phyloP scores from a whole-genome alignment of 2,888 invertebrate species.

The Ryuthela nishihirai region DNA sequence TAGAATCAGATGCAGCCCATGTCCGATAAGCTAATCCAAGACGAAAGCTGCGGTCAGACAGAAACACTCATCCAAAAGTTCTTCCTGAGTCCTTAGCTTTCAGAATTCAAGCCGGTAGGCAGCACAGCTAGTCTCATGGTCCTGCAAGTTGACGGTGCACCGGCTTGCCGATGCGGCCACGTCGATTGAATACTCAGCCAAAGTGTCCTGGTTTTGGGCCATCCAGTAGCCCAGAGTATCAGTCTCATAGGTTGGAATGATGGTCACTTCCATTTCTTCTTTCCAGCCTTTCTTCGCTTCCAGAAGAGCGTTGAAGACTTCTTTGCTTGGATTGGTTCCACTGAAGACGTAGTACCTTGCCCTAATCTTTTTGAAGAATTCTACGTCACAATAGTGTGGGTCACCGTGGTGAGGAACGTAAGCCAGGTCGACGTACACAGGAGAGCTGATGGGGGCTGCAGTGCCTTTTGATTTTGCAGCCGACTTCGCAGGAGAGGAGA shows the following conservation, averaged over 20 bases:
- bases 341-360: conserved; percentile 96
- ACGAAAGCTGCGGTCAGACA: no score
- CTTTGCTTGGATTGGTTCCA: conserved; percentile 87
- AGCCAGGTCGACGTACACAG: conserved; percentile 80
- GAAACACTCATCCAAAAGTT: no score
- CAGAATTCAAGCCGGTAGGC: conserved; percentile 96
- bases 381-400: conserved; percentile 83
- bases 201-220: conserved; percentile 86
- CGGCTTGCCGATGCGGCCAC: conserved; percentile 93
- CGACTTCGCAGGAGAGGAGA: conserved; percentile 20
- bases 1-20: no score
- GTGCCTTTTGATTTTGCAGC: conserved; percentile 11
- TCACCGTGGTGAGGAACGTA: conserved; percentile 97
- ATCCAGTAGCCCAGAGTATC: conserved; percentile 96
- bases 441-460: conserved; percentile 25
- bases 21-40: no score
- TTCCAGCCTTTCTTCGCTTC: conserved; percentile 65
- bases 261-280: conserved; percentile 74
- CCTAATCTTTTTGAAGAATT: conserved; percentile 89
- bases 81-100: no score
- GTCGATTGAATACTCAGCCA: conserved; percentile 88
- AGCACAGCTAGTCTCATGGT: conserved; percentile 95
- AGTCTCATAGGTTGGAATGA: conserved; percentile 97
- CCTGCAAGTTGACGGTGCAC: conserved; percentile 95
- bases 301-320: conserved; percentile 89